Base-by-base conservation (phyloP, 2,113 vertebrate genomes). In the Empidonax traillii region DNA sequence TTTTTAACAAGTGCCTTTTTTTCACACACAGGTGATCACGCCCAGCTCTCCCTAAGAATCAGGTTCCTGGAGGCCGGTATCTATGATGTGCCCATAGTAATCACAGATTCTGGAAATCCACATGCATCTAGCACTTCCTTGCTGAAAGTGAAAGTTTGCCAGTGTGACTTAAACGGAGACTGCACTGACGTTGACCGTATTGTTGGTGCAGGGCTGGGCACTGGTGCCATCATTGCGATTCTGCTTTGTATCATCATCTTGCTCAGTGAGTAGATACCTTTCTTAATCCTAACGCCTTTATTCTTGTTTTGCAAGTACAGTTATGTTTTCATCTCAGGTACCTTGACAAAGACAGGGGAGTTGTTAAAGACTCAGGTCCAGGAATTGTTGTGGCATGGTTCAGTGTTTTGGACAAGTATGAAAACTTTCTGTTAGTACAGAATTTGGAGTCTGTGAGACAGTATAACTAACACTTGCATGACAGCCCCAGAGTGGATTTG, bases 231-330 rank as follows among this genome's bases (percentile, higher is more conserved):
- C 97, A 99, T 99, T 58, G 98, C 99, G 84, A 99, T 99, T 97
- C 98, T 99, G 37, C 99, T 99, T 27, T 99, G 99, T 90, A 99
- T 99, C 97, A 99, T 99, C 98, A 99, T 99, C 96, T 98, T 99
- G 94, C 99, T 99, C 82, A 98, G 99, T 99, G 96, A 99, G 99
- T 99, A 93, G 20, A 78, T 56, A 8, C 12, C n/a, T 53, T 33
- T 95, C 44, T 88, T 56, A 28, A 39, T 65, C 27, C 25, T 80
- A 10, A 14, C 21, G 66, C 24, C 37, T 69, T 5, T 46, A 8
- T 20, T 68, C 41, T 58, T 31, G 12, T 63, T 78, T 63, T 49
- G 4, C 44, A 56, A 41, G 11, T 65, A 28, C 23, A 6, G 0
- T 69, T 79, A 13, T 0, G 0, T 53, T 85, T 35, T 51, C 20